phyloP scores from a whole-genome alignment of 1,140 invertebrate species.

The Rhagoletis zephyria region DNA sequence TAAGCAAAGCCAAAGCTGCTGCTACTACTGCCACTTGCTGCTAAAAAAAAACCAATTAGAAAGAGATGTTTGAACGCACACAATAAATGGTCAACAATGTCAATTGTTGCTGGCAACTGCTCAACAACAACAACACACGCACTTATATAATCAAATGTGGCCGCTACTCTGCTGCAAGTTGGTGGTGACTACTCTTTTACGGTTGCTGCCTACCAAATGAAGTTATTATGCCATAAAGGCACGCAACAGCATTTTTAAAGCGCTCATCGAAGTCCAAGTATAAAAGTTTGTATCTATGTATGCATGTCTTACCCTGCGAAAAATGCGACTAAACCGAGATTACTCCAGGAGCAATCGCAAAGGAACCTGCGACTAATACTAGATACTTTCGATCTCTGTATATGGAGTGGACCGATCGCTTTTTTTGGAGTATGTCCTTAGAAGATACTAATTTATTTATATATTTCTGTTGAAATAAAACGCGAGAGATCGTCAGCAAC shows the following conservation, averaged over 20 bases:
- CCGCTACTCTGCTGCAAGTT: background rate
- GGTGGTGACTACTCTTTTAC: conserved; percentile 1
- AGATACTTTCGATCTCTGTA: too few relatives aligned
- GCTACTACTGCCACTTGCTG: too few relatives aligned
- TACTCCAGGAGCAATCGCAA: too few relatives aligned
- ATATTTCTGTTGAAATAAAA: background rate
- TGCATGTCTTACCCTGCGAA: background rate
- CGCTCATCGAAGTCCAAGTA: background rate
- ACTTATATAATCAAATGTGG: too few relatives aligned
- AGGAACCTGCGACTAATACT: too few relatives aligned
- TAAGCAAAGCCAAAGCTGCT: too few relatives aligned
- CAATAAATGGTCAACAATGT: conserved; percentile 32
- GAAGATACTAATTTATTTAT: too few relatives aligned
- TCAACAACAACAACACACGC: background rate
- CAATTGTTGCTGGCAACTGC: background rate
- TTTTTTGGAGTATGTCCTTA: too few relatives aligned
- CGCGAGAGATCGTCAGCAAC: too few relatives aligned
- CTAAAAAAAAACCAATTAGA: background rate
- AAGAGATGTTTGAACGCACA: background rate
- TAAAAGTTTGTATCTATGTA: background rate
- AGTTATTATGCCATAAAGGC: conserved; percentile 51
- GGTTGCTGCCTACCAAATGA: conserved; percentile 26
- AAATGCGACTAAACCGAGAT: too few relatives aligned
- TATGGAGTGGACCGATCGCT: too few relatives aligned
- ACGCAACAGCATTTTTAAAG: conserved; percentile 11